Evolutionary conservation across 2,113 vertebrate genomes (phyloP).

Genomic region (Dicrurus megarhynchus): DNA sequence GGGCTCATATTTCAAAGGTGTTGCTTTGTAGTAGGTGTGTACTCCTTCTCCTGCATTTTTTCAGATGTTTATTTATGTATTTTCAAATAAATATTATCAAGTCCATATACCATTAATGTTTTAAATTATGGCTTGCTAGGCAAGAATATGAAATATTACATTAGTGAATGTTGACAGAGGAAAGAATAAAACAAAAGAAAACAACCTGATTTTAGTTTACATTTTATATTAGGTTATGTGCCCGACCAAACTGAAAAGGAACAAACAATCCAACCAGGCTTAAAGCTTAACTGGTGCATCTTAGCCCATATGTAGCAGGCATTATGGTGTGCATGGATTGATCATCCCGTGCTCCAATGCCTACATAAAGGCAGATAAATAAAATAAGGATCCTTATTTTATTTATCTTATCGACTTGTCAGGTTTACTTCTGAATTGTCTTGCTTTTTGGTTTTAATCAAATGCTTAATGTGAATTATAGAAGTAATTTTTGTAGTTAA

Average conservation of each 20-base stretch:
- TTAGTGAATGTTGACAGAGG: not conserved
- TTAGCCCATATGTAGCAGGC: not conserved
- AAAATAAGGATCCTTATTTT: not conserved
- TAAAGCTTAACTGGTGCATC: not conserved
- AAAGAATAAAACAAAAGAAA: not conserved
- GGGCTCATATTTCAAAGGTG: not conserved
- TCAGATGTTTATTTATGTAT: not conserved
- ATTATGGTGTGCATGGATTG: not conserved
- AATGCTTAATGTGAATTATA: not conserved
- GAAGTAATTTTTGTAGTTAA: not conserved
- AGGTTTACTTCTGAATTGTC: not conserved
- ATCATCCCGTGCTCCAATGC: not conserved
- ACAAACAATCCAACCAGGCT: not conserved
- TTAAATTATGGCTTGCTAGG: not conserved
- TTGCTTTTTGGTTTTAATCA: conserved; percentile 4
- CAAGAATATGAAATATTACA: not conserved
- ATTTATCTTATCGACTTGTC: not conserved
- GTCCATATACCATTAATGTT: not conserved
- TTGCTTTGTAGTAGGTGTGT: not conserved
- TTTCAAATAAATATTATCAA: not conserved
- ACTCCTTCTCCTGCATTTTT: not conserved
- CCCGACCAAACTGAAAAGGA: not conserved
- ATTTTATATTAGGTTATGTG: not conserved
- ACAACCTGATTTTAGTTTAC: not conserved
- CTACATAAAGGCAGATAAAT: not conserved